Base-by-base conservation (phyloP, 2,797 vertebrate genomes). In the Sardinella longiceps region DNA sequence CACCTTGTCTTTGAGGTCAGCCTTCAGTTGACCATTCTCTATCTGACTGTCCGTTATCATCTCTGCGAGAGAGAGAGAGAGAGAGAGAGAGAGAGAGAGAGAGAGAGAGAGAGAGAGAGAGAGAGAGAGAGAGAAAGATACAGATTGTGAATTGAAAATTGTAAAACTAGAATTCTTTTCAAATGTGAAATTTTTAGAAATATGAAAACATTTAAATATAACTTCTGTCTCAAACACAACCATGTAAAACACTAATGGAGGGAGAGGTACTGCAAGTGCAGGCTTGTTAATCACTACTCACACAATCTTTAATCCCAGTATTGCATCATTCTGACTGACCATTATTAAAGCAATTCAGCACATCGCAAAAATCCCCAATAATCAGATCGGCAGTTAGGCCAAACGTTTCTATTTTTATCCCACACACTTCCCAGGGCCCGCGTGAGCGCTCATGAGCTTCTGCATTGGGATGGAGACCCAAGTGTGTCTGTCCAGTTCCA, bases 1-100 rank as follows among this genome's bases (percentile, higher is more conserved):
- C 93, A 99, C 97, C 88, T 99, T 99, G 89, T 99, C 98, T 93
- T 97, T 99, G 88, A 98, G 94, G 1, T 99, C 98, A 0, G 96
- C 81, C 85, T 97, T 99, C 93, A 99, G 87, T 80, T 96, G 96
- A 25, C 98, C 97, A 0, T 93, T 96, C 91, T 97, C 97, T 5
- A 99, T 98, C 94, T 99, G 98, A 92, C 96, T 97, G 92, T 98
- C 97, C 0, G 97, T 97, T 83, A 99, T 96, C 95, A 97, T 94
- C 91, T 99, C 98, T 99, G 92, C 30, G 0, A 86, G 45, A 46
- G 56, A 56, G 28, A 86, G 43, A 81, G 2, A 37, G 28, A 83
- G 81, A 11, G 25, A 85, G 28, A n/a, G 56, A 83, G 46, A 39
- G 11, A 15, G 2, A 53, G 18, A 53, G 51, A 53, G 7, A 12